Percentiles rank a stretch among this genome's conserved stretches.
Evolutionary conservation across 2,888 invertebrate genomes (phyloP).

Genomic region (Cerastoderma edule): DNA sequence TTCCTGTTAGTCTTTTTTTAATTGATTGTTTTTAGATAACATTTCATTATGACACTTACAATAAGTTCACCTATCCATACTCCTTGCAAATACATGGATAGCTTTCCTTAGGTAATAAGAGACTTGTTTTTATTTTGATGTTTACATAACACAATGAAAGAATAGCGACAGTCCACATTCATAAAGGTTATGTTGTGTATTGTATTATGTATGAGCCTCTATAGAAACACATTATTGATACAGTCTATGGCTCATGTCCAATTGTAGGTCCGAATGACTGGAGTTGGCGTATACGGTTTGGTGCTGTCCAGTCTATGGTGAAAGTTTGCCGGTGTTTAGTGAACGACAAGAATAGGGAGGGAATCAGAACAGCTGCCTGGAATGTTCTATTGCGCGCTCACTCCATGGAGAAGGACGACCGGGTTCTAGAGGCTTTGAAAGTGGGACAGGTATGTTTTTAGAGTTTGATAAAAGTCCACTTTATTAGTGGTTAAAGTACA

Average conservation of each 20-base stretch:
- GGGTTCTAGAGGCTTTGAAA: conserved; percentile 82
- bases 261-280: conserved; percentile 78
- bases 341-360: conserved; percentile 75
- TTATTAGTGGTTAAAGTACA: neutral
- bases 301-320: conserved; percentile 80
- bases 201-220: too few species aligned
- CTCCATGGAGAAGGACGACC: conserved; percentile 78
- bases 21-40: too few species aligned
- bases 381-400: conserved; percentile 78
- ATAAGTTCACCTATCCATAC: too few species aligned
- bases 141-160: too few species aligned
- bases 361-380: conserved; percentile 80
- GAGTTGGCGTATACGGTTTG: conserved; percentile 83
- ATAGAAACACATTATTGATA: too few species aligned
- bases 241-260: neutral
- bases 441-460: conserved; percentile 75
- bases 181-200: too few species aligned
- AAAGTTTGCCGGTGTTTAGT: conserved; percentile 78
- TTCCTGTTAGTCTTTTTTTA: too few species aligned
- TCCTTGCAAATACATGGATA: too few species aligned
- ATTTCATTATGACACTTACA: too few species aligned
- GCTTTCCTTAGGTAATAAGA: too few species aligned
- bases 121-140: too few species aligned
- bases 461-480: neutral
- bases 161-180: too few species aligned